Conservation (phyloP, 2,888 invertebrate genomes). For the Drosophila formosana region DNA sequence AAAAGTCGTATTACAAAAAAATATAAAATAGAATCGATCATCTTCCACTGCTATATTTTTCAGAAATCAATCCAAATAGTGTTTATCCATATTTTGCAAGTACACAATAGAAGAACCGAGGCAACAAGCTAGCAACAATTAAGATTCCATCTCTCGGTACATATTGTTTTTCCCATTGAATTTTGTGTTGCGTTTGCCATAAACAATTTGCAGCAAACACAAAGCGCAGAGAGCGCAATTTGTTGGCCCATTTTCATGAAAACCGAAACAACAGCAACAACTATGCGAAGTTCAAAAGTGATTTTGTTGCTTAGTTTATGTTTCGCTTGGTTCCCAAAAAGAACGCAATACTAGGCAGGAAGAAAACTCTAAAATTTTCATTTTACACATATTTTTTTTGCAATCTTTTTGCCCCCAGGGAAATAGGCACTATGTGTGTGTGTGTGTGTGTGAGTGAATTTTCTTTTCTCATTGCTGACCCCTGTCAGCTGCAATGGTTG, state of each 20-base stretch:
- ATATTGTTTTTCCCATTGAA: slow-evolving; percentile 31
- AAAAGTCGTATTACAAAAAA: too few relatives aligned
- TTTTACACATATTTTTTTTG: slow-evolving; percentile 3
- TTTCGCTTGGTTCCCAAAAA: slow-evolving; percentile 29
- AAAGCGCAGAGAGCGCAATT: slow-evolving; percentile 55
- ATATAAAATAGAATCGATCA: too few relatives aligned
- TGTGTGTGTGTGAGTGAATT: neutral
- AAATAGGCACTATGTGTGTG: slow-evolving; percentile 33
- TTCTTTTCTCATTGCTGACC: neutral
- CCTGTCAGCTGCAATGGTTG: slow-evolving; percentile 11
- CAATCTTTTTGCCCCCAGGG: slow-evolving; percentile 11
- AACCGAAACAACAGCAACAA: slow-evolving; percentile 29
- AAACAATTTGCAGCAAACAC: slow-evolving; percentile 65
- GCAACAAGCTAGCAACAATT: slow-evolving; percentile 47
- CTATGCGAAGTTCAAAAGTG: slow-evolving; percentile 42
- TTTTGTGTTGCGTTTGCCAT: slow-evolving; percentile 42
- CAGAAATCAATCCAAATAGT: neutral
- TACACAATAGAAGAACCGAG: neutral
- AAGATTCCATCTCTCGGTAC: slow-evolving; percentile 39
- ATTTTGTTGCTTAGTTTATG: slow-evolving; percentile 72
- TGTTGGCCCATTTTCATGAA: slow-evolving; percentile 60
- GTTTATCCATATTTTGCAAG: neutral
- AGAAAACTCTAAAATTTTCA: slow-evolving; percentile 1
- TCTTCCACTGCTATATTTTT: too few relatives aligned
- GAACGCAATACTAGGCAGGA: neutral